A percentile compares a stretch with the other conserved stretches of the same genome.
Conservation (phyloP, 2,797 vertebrate species). For the Acropternis orthonyx region DNA sequence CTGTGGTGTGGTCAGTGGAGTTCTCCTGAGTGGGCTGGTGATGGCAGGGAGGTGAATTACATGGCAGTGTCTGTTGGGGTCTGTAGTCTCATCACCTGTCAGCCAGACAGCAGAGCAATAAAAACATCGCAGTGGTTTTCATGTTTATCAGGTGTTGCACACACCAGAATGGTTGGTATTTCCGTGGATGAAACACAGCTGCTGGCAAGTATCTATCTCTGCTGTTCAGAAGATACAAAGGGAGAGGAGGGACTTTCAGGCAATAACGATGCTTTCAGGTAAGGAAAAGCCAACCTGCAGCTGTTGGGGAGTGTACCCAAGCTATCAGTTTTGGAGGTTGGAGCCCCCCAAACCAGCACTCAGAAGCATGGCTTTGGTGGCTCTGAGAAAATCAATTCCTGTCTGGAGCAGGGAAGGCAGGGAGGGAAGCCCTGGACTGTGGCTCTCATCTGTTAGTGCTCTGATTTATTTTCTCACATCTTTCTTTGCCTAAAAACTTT, state of each 20-base stretch:
- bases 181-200: background rate
- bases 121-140: background rate
- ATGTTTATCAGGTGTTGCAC: background rate
- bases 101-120: background rate
- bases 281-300: background rate
- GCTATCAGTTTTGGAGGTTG: background rate
- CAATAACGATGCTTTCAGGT: background rate
- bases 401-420: background rate
- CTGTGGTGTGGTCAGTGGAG: background rate
- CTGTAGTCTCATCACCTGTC: background rate
- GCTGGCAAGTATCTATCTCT: background rate
- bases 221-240: background rate
- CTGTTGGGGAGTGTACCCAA: rapidly evolving
- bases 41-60: background rate
- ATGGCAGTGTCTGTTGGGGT: background rate
- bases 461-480: background rate
- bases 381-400: background rate
- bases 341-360: background rate
- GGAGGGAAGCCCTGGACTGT: background rate
- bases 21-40: background rate
- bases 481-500: background rate
- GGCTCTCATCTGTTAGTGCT: background rate
- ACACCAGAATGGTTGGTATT: background rate
- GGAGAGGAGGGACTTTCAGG: background rate
- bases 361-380: background rate